Percentiles rank a stretch among this genome's conserved stretches.
These are phyloP conservation scores for Metacarcinus magister DNA, from an alignment of 2,888 invertebrate genomes.

Conservation along the genomic window DNA sequence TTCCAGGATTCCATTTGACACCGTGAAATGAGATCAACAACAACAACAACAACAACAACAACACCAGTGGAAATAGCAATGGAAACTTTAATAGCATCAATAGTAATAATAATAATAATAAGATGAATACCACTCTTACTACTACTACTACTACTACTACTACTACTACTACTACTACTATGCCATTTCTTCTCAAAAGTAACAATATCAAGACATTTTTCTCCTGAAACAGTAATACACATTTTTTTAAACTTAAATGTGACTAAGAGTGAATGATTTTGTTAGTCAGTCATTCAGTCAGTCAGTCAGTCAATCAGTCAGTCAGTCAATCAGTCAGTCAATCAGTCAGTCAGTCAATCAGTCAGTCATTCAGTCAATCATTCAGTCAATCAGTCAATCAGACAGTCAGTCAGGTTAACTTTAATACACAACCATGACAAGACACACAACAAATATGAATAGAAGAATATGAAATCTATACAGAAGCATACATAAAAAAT, in stretches of 20 bases:
- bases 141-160: too few species aligned
- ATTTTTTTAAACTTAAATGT: neutral
- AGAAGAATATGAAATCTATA: neutral
- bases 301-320: neutral
- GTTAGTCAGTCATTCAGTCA: neutral
- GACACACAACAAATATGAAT: neutral
- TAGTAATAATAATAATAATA: neutral
- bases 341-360: neutral
- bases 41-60: neutral
- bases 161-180: too few species aligned
- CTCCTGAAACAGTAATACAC: too few species aligned
- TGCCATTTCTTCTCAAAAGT: neutral
- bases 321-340: neutral
- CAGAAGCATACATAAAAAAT: neutral
- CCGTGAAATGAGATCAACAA: neutral
- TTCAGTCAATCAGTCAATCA: too few species aligned
- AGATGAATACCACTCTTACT: too few species aligned
- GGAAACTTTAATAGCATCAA: neutral
- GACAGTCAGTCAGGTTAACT: neutral
- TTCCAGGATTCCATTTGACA: neutral
- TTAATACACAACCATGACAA: neutral
- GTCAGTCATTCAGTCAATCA: too few species aligned
- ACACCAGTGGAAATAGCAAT: neutral
- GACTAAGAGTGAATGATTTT: neutral
- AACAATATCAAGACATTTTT: neutral